Evolutionary conservation across 2,888 invertebrate species (phyloP), one percentile per base, ranked within the genome.

Genomic region (Noctua janthe): DNA sequence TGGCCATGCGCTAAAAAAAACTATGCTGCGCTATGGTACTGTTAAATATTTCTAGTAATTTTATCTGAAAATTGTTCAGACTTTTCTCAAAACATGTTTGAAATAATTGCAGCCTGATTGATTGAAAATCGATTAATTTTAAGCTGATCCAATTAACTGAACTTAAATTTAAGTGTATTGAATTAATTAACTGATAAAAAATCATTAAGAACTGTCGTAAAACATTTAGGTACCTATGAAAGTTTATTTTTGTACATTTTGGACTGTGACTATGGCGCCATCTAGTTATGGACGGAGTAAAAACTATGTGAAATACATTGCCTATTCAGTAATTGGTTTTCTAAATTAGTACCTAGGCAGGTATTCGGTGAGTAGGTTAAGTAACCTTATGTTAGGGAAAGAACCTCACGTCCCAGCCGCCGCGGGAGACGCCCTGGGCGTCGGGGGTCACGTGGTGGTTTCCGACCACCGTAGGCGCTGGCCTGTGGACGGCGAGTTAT

Each of bases 161-260:
- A 47, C 39, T 80, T 54, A 54, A 67, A 71, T 84, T 49, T 71
- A 54, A 74, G 43, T 49, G 69, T 49, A 10, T 59, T 47, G 17
- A 66, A 85, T 85, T 74, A 66, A 66, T 74, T 74, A 11, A 7
- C 51, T 43, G 56, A 82, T 84, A 70, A 81, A 62, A 78, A 70
- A 0, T 23, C 11, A 70, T 78, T 83, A 78, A 56, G 29, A 62
- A 51, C 81, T 69, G 62, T 82, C 69, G 72, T 84, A 78, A 84
- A 78, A 49, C 39, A 56, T 73, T 67, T 7, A 67, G 6, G 15
- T 67, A 39, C 4, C 1, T 11, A n/a, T 15, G n/a, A 69, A 43
- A n/a, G 1, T n/a, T n/a, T 56, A n/a, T 71, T 2, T 59, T 62
- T 49, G n/a, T 6, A 1, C 69, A 20, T 39, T 69, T 47, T 54